phyloP scores from a whole-genome alignment of 2,888 invertebrate genomes.

The Elegia similella region DNA sequence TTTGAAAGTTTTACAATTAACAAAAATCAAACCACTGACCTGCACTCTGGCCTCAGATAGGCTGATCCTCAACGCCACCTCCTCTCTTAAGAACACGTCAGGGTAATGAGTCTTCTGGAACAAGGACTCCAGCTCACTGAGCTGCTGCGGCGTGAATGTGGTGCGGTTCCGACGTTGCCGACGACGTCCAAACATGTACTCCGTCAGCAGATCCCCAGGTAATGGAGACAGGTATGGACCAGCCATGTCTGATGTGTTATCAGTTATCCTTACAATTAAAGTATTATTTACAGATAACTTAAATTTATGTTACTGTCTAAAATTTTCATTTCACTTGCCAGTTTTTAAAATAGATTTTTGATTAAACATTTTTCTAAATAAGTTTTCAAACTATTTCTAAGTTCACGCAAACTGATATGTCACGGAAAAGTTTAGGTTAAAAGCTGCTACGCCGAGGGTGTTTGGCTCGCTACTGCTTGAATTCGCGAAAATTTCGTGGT shows the following conservation, averaged over 20 bases:
- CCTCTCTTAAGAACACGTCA: constrained; percentile 93
- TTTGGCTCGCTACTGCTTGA: constrained; percentile 60
- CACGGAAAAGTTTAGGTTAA: constrained; percentile 33
- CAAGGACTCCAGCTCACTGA: constrained; percentile 93
- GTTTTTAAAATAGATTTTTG: neutral
- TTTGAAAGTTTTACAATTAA: no score
- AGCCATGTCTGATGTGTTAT: constrained; percentile 82
- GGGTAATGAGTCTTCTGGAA: constrained; percentile 98
- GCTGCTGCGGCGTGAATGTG: constrained; percentile 96
- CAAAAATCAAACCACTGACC: constrained; percentile 69
- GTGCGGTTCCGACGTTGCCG: constrained; percentile 95
- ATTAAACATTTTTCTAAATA: neutral
- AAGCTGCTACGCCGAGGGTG: constrained; percentile 45
- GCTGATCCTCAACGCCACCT: constrained; percentile 94
- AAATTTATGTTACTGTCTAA: neutral
- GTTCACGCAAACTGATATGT: constrained; percentile 35
- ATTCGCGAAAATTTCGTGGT: constrained; percentile 58
- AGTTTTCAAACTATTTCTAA: constrained; percentile 32
- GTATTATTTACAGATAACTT: neutral
- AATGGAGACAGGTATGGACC: constrained; percentile 93
- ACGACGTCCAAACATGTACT: constrained; percentile 95
- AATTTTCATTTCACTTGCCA: neutral
- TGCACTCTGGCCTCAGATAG: constrained; percentile 96
- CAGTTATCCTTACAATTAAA: neutral
- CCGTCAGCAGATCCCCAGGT: constrained; percentile 93